Conservation (phyloP, 2,888 invertebrate species). For the Chymomyza fuscimana region DNA sequence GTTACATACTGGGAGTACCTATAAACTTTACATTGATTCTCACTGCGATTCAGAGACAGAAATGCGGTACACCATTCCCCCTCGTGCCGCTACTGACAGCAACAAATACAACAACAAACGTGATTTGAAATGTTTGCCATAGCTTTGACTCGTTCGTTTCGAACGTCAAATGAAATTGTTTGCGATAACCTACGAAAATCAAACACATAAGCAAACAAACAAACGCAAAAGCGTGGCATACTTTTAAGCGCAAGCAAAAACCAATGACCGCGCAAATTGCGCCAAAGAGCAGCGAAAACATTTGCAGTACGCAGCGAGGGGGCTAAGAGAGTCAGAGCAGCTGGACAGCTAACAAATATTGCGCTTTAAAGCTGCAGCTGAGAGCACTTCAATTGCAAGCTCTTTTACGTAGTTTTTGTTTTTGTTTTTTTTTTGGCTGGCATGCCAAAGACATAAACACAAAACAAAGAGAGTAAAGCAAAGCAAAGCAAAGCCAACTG, state of each 20-base stretch:
- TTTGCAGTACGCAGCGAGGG: slow-evolving; percentile 11
- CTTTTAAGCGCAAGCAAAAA: slow-evolving; percentile 44
- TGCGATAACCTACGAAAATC: slow-evolving; percentile 10
- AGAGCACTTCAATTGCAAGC: slow-evolving; percentile 16
- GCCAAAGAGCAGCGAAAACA: slow-evolving; percentile 51
- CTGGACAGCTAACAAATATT: slow-evolving; percentile 43
- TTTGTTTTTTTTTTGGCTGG: slow-evolving; percentile 16
- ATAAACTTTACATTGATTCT: too few species aligned
- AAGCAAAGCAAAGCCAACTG: slow-evolving; percentile 31
- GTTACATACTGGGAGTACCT: too few species aligned
- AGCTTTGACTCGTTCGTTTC: slow-evolving; percentile 12
- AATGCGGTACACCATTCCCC: too few species aligned
- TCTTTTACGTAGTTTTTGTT: slow-evolving; percentile 38
- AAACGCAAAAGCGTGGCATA: slow-evolving; percentile 62
- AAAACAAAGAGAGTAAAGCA: slow-evolving; percentile 15
- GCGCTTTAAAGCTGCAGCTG: slow-evolving; percentile 52
- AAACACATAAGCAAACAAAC: background rate
- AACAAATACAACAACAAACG: slow-evolving; percentile 28
- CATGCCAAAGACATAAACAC: slow-evolving; percentile 48
- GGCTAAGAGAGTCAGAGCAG: background rate
- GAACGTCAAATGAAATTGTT: slow-evolving; percentile 61
- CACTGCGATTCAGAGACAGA: too few species aligned
- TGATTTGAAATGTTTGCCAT: slow-evolving; percentile 40
- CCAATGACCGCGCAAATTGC: slow-evolving; percentile 34
- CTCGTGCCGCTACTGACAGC: slow-evolving; percentile 3